phyloP scores from a whole-genome alignment of 2,797 vertebrate species.

The Octomys mimax region DNA sequence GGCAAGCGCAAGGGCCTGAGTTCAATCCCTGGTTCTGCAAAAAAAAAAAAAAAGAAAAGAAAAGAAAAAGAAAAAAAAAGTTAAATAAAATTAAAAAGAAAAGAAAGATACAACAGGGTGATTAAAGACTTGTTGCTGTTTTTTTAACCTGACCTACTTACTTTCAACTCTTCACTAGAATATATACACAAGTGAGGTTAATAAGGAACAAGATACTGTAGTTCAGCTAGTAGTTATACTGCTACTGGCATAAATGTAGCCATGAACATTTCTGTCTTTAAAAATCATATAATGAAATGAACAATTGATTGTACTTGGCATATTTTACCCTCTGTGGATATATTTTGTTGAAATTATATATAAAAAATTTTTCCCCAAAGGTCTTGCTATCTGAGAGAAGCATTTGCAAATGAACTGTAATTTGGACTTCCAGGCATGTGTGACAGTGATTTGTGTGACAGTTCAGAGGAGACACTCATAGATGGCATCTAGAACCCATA shows the following conservation, averaged over 20 bases:
- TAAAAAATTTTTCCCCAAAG: conserved; percentile 45
- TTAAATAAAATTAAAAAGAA: too few species aligned
- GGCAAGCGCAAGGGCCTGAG: too few species aligned
- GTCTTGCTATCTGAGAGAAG: conserved; percentile 31
- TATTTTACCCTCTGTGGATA: conserved; percentile 22
- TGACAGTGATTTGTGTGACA: neutral
- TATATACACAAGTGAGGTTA: neutral
- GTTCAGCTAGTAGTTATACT: conserved; percentile 18
- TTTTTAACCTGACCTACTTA: neutral
- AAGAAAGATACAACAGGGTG: neutral
- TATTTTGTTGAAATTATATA: conserved; percentile 43
- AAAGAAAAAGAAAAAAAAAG: too few species aligned
- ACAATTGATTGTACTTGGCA: conserved; percentile 63
- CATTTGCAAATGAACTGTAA: conserved; percentile 33
- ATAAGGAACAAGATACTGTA: conserved; percentile 14
- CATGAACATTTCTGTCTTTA: conserved; percentile 12
- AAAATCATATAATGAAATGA: conserved; percentile 55
- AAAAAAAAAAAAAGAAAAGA: too few species aligned
- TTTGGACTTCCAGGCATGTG: neutral
- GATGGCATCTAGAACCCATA: neutral
- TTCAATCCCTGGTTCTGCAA: too few species aligned
- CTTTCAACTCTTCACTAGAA: neutral
- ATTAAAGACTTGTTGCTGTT: neutral
- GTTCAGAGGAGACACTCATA: neutral
- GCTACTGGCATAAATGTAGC: conserved; percentile 37